Conservation (phyloP, 2,888 invertebrate genomes). For the Drosophila fulvimacula region DNA sequence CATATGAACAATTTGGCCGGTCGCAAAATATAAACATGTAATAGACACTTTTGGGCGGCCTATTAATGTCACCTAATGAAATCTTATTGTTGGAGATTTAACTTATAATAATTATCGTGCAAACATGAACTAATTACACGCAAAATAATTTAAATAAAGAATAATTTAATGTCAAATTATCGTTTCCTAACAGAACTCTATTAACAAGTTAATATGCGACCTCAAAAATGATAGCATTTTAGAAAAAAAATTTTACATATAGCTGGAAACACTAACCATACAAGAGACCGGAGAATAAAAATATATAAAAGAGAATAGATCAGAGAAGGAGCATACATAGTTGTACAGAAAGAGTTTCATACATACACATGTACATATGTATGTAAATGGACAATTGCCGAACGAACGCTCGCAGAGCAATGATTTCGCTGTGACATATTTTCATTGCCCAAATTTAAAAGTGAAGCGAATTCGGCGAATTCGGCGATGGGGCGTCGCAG, state of each 20-base stretch:
- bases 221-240: slow-evolving; percentile 15
- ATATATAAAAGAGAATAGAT: too few relatives aligned
- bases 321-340: too few relatives aligned
- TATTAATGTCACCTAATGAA: slow-evolving; percentile 49
- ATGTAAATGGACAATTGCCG: too few relatives aligned
- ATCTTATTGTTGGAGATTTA: slow-evolving; percentile 73
- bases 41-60: slow-evolving; percentile 59
- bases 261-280: too few relatives aligned
- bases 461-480: too few relatives aligned
- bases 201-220: slow-evolving; percentile 11
- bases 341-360: too few relatives aligned
- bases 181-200: slow-evolving; percentile 15
- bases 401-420: too few relatives aligned
- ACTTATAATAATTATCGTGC: slow-evolving; percentile 66
- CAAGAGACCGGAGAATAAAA: too few relatives aligned
- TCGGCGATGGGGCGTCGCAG: too few relatives aligned
- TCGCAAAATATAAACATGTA: slow-evolving; percentile 43
- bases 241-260: neutral
- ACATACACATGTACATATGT: too few relatives aligned
- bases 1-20: slow-evolving; percentile 62
- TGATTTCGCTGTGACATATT: too few relatives aligned
- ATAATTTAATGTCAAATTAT: slow-evolving; percentile 55
- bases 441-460: too few relatives aligned
- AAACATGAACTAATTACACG: slow-evolving; percentile 61
- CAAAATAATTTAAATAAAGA: slow-evolving; percentile 61